These are phyloP conservation scores for Bembecia ichneumoniformis DNA, from an alignment of 2,888 invertebrate genomes.

Conservation along the genomic window DNA sequence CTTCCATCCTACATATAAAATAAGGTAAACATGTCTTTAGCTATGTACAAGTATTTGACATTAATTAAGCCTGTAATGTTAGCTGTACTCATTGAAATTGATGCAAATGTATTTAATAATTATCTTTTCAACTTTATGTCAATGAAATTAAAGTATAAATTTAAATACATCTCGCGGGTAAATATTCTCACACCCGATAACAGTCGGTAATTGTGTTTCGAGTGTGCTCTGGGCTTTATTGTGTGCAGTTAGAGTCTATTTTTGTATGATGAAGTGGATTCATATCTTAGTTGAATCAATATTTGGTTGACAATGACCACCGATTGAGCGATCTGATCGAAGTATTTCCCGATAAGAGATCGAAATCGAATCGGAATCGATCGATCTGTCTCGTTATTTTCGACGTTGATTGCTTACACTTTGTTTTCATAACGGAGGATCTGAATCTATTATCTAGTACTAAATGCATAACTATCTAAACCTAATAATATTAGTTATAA, in stretches of 20 bases:
- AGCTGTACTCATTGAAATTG: slow-evolving; percentile 1
- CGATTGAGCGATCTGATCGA: slow-evolving; percentile 51
- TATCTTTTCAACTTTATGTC: neutral
- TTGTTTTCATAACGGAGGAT: neutral
- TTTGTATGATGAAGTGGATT: neutral
- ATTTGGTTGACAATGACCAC: slow-evolving; percentile 42
- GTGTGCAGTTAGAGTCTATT: neutral
- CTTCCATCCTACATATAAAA: neutral
- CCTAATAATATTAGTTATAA: too few relatives aligned
- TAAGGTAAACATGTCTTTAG: neutral
- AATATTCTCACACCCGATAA: neutral
- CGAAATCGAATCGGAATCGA: slow-evolving; percentile 32
- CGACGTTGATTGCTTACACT: slow-evolving; percentile 30
- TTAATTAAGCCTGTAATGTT: slow-evolving; percentile 37
- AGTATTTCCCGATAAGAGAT: slow-evolving; percentile 36
- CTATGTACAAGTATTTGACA: slow-evolving; percentile 43
- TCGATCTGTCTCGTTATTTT: slow-evolving; percentile 39
- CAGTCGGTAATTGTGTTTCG: neutral
- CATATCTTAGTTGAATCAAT: slow-evolving; percentile 30
- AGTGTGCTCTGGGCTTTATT: neutral
- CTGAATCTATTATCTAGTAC: too few relatives aligned
- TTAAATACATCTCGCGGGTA: neutral
- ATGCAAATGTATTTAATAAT: neutral
- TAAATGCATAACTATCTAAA: too few relatives aligned
- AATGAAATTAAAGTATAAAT: neutral